Conservation (phyloP, 1,140 invertebrate genomes). For the Daktulosphaira vitifoliae region DNA sequence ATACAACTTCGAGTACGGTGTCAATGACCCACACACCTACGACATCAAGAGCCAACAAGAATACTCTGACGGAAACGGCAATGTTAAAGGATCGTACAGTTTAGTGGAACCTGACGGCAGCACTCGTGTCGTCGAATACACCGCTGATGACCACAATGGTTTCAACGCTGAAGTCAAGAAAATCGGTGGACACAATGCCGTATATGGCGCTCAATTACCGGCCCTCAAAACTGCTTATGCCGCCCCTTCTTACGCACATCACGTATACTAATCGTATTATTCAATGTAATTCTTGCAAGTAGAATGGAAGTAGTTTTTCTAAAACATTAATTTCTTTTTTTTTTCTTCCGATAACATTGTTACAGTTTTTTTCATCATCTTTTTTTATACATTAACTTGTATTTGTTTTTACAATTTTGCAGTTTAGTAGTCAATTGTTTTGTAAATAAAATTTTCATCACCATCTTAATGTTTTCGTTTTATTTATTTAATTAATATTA, state of each 20-base stretch:
- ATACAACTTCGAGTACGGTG: conserved; percentile 40
- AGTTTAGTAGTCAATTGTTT: no score
- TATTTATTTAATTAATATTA: no score
- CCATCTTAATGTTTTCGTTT: no score
- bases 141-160: conserved; percentile 46
- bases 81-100: conserved; percentile 38
- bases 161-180: conserved; percentile 38
- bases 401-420: no score
- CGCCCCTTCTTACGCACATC: background rate
- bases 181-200: background rate
- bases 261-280: no score
- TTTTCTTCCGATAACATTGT: no score
- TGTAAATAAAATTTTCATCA: no score
- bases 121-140: conserved; percentile 42
- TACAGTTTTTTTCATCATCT: no score
- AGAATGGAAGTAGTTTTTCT: no score
- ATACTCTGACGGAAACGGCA: conserved; percentile 40
- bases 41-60: conserved; percentile 39
- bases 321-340: no score
- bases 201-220: conserved; percentile 36
- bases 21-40: conserved; percentile 39
- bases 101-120: conserved; percentile 42
- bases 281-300: no score
- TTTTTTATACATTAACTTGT: no score
- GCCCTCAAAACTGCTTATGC: conserved; percentile 33